phyloP scores from a whole-genome alignment of 2,888 invertebrate species.

The Diachrysia chrysitis region DNA sequence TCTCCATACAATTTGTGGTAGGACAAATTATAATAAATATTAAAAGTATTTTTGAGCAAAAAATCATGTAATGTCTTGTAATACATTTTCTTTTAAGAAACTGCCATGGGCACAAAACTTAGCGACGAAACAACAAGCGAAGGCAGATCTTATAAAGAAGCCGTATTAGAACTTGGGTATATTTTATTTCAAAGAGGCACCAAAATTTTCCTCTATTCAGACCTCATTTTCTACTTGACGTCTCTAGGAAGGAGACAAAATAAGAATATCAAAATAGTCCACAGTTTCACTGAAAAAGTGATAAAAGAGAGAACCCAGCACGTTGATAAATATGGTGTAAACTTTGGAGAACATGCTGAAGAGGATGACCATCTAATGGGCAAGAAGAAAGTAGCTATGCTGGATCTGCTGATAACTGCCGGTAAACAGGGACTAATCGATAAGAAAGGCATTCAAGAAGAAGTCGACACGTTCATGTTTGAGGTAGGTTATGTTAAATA shows the following conservation, averaged over 20 bases:
- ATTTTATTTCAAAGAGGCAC: conserved; percentile 76
- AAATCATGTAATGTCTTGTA: background rate
- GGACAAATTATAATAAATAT: conserved; percentile 38
- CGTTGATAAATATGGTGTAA: conserved; percentile 50
- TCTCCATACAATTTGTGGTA: conserved; percentile 92
- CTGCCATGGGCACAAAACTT: conserved; percentile 92
- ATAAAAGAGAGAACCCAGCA: conserved; percentile 75
- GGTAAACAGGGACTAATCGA: conserved; percentile 83
- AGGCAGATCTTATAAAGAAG: conserved; percentile 88
- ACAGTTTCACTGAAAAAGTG: conserved; percentile 76
- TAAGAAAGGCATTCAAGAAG: conserved; percentile 88
- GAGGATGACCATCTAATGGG: conserved; percentile 70
- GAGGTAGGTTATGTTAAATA: conserved; percentile 74
- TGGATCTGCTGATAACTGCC: conserved; percentile 86
- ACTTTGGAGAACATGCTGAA: conserved; percentile 56
- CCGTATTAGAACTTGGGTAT: conserved; percentile 85
- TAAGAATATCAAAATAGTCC: conserved; percentile 71
- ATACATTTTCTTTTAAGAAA: conserved; percentile 81
- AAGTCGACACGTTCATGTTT: conserved; percentile 91
- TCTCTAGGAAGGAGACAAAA: conserved; percentile 84
- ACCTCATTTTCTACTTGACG: conserved; percentile 87
- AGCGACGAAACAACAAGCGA: conserved; percentile 75
- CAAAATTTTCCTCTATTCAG: conserved; percentile 89
- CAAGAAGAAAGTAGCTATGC: conserved; percentile 86
- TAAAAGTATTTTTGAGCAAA: background rate